phyloP scores from a whole-genome alignment of 2,888 invertebrate genomes.

The Tenthredo distinguenda region DNA sequence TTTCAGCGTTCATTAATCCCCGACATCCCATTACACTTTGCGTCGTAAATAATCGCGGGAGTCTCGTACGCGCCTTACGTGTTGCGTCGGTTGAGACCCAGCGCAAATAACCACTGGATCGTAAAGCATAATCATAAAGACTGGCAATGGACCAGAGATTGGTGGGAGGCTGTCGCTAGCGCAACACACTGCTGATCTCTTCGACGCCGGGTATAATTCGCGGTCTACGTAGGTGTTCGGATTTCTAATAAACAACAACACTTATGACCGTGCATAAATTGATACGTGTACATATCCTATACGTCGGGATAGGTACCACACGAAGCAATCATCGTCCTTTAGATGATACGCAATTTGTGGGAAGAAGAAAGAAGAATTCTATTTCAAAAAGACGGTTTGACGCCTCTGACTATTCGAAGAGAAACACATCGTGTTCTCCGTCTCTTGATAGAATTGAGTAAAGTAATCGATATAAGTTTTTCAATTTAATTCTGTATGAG shows the following conservation, averaged over 20 bases:
- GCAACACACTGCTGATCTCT: conserved; percentile 29
- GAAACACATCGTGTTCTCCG: background rate
- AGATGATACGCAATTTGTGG: background rate
- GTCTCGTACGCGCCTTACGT: conserved; percentile 63
- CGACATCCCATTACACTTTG: conserved; percentile 73
- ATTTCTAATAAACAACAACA: conserved; percentile 41
- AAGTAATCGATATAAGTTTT: background rate
- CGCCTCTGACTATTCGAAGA: background rate
- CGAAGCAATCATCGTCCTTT: conserved; percentile 19
- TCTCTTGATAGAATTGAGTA: background rate
- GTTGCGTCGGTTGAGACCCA: conserved; percentile 60
- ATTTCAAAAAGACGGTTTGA: background rate
- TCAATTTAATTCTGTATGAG: background rate
- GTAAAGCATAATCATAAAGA: conserved; percentile 70
- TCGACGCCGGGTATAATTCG: background rate
- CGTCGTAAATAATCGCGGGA: conserved; percentile 71
- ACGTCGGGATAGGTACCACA: background rate
- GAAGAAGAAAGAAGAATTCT: background rate
- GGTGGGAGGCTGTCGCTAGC: conserved; percentile 50
- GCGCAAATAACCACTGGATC: conserved; percentile 60
- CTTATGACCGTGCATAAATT: conserved; percentile 8
- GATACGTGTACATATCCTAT: background rate
- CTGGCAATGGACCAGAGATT: conserved; percentile 54
- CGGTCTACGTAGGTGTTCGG: conserved; percentile 29
- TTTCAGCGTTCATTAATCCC: conserved; percentile 73